Evolutionary conservation across 1,140 invertebrate genomes (phyloP), one percentile per base, ranked within the genome.

Genomic region (Grapholita molesta): DNA sequence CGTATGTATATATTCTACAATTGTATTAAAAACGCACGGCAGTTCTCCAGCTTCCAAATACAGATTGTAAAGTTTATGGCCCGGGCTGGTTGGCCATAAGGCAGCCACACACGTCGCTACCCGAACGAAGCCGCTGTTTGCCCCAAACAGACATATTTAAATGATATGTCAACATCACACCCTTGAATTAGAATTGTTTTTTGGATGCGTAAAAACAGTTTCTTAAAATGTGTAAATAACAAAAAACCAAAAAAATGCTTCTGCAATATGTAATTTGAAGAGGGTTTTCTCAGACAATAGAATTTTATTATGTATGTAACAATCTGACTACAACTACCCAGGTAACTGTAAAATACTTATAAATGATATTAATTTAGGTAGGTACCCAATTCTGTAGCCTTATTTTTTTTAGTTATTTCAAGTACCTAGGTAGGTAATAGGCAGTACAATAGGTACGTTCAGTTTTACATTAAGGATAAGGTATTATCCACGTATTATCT

Each of bases 111-210:
- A 61, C 55, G 55, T 25, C 55, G 55, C 55, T 15, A 30, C 24
- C 55, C n/a, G 24, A 61, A 25, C 23, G n/a, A 5, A 28, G 24
- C 55, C n/a, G 55, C 21, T 28, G 23, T 24, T 28, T 24, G 53
- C 53, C 8, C 12, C 55, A 61, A 30, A 61, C 55, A 61, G 55
- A 61, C 24, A 57, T 28, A 57, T 61, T 61, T 61, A 61, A 28
- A 61, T 61, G 28, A 30, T 25, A n/a, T 61, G 55, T 61, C 55
- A 61, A 61, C 25, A 61, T 61, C 24, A 61, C 55, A 32, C 55
- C 42, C 21, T 48, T 9, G 42, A 48, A 48, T 61, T 61, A 25
- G 24, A 23, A 23, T 61, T 61, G 24, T 61, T 61, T 61, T 61
- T 61, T 28, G 42, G 42, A 48, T 48, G 21, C 21, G 42, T 48